Evolutionary conservation across 2,113 vertebrate genomes (phyloP).

Genomic region (Collichthys lucidus): DNA sequence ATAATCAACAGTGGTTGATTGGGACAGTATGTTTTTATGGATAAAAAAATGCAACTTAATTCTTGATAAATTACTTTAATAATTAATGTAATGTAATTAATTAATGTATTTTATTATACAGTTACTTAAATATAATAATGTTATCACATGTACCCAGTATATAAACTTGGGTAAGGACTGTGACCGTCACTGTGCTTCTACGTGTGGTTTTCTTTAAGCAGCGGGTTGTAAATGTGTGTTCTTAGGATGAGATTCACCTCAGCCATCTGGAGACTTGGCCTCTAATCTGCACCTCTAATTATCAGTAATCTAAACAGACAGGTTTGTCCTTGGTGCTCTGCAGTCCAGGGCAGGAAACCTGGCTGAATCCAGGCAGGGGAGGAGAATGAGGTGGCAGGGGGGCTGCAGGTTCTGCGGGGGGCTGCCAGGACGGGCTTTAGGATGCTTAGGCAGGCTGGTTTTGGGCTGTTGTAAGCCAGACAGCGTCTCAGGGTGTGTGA

Average conservation of each 20-base stretch:
- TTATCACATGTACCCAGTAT: neutral
- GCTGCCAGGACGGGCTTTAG: conserved; percentile 52
- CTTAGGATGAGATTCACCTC: conserved; percentile 64
- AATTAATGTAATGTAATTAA: no score
- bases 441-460: conserved; percentile 49
- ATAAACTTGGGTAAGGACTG: neutral
- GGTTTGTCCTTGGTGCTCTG: conserved; percentile 54
- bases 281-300: conserved; percentile 77
- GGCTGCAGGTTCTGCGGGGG: conserved; percentile 10
- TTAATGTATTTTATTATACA: neutral
- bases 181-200: conserved; percentile 12
- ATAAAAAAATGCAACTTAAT: neutral
- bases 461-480: conserved; percentile 15
- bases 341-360: conserved; percentile 7
- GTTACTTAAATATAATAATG: neutral
- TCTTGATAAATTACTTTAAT: no score
- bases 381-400: conserved; percentile 28
- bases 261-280: conserved; percentile 76
- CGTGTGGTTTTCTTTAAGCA: conserved; percentile 4
- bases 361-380: conserved; percentile 20
- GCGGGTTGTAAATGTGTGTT: conserved; percentile 41
- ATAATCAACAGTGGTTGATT: neutral
- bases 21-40: neutral
- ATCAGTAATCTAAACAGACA: conserved; percentile 74
- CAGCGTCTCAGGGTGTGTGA: conserved; percentile 39